These are phyloP conservation scores for Ictalurus punctatus DNA, from an alignment of 2,113 vertebrate species.

Conservation along the genomic window DNA sequence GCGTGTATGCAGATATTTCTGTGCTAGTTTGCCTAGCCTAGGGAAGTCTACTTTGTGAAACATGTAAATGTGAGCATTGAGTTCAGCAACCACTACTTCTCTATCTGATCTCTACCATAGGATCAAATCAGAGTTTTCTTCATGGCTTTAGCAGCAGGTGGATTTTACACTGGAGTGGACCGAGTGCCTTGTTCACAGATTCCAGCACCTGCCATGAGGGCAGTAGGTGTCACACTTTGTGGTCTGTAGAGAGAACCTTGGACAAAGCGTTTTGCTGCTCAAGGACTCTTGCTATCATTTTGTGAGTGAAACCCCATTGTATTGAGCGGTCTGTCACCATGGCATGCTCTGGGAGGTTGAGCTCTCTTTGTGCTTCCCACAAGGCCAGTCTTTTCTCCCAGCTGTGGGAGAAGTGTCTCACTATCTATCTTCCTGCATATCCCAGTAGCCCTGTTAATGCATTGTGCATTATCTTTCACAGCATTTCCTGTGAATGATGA, in stretches of 20 bases:
- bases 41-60: neutral
- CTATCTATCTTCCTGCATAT: neutral
- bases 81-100: too few relatives aligned
- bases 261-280: neutral
- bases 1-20: neutral
- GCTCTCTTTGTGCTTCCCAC: neutral
- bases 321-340: constrained; percentile 1
- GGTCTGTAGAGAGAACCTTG: neutral
- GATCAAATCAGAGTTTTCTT: too few relatives aligned
- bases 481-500: neutral
- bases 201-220: constrained; percentile 30
- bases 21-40: neutral
- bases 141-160: too few relatives aligned
- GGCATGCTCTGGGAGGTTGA: constrained; percentile 10
- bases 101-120: too few relatives aligned
- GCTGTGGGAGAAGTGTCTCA: neutral
- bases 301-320: neutral
- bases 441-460: neutral
- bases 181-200: constrained; percentile 25
- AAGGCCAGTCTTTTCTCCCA: neutral
- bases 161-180: neutral
- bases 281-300: neutral
- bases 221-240: neutral
- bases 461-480: neutral
- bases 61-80: neutral